A percentile compares a stretch with the other conserved stretches of the same genome.
Evolutionary conservation across 2,113 vertebrate genomes (phyloP).

Genomic region (Haemorhous mexicanus): DNA sequence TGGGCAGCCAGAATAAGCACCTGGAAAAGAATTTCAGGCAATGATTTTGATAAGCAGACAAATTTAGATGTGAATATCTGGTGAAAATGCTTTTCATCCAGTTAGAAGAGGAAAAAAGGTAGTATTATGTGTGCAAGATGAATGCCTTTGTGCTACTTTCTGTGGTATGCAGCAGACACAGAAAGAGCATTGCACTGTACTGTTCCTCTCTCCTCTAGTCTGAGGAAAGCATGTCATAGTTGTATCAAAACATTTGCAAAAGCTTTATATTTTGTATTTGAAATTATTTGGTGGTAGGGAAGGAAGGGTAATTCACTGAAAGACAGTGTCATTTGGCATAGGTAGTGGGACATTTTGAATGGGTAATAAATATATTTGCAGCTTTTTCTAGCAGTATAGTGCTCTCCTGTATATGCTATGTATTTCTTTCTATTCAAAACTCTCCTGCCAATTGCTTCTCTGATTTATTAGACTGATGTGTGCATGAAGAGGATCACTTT

Average conservation of each 20-base stretch:
- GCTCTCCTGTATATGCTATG: neutral
- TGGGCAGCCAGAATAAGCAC: neutral
- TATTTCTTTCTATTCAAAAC: neutral
- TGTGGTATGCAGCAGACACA: neutral
- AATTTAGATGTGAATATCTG: neutral
- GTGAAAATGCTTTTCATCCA: neutral
- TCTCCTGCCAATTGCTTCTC: neutral
- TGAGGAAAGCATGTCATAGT: neutral
- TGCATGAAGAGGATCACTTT: neutral
- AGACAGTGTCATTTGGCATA: neutral
- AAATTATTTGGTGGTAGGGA: neutral
- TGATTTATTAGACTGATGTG: slow-evolving; percentile 5
- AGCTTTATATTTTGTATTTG: neutral
- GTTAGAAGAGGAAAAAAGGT: neutral
- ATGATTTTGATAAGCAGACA: neutral
- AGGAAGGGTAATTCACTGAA: neutral
- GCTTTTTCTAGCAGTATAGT: neutral
- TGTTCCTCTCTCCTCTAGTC: neutral
- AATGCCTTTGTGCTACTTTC: neutral
- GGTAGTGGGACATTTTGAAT: neutral
- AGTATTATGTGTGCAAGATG: neutral
- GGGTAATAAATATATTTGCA: neutral
- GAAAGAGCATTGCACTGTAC: neutral
- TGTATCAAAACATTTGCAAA: neutral
- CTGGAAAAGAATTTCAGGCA: neutral